Conservation (phyloP, 2,113 vertebrate species). For the Mesembrinibis cayennensis region DNA sequence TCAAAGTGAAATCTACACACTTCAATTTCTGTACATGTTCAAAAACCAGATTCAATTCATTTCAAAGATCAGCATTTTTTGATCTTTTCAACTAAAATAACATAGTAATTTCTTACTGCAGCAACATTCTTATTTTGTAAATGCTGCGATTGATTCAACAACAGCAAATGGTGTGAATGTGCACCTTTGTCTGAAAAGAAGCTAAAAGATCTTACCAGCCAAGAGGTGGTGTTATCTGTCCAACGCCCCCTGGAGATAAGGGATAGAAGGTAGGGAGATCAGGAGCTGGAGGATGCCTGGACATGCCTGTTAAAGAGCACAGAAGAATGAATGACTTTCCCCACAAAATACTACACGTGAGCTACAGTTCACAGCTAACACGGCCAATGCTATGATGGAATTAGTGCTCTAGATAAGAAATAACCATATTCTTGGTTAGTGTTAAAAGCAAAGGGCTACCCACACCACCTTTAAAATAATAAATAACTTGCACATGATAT, state of each 20-base stretch:
- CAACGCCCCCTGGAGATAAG: conserved; percentile 92
- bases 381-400: neutral
- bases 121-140: neutral
- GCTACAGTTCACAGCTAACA: neutral
- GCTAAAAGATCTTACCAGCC: conserved; percentile 88
- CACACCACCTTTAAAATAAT: neutral
- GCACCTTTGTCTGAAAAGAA: conserved; percentile 9
- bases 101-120: neutral
- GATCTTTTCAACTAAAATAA: conserved; percentile 58
- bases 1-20: conserved; percentile 61
- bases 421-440: neutral
- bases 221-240: conserved; percentile 95
- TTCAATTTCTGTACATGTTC: conserved; percentile 40
- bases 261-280: conserved; percentile 97
- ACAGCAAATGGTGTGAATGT: neutral
- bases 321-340: conserved; percentile 18
- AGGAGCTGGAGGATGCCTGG: conserved; percentile 90
- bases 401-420: neutral
- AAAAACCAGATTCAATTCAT: conserved; percentile 32
- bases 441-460: neutral
- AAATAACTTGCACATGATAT: accelerated
- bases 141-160: neutral
- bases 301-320: conserved; percentile 85
- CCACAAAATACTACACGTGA: neutral
- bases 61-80: conserved; percentile 35